phyloP scores from a whole-genome alignment of 1,140 invertebrate genomes.

The Spodoptera litura region DNA sequence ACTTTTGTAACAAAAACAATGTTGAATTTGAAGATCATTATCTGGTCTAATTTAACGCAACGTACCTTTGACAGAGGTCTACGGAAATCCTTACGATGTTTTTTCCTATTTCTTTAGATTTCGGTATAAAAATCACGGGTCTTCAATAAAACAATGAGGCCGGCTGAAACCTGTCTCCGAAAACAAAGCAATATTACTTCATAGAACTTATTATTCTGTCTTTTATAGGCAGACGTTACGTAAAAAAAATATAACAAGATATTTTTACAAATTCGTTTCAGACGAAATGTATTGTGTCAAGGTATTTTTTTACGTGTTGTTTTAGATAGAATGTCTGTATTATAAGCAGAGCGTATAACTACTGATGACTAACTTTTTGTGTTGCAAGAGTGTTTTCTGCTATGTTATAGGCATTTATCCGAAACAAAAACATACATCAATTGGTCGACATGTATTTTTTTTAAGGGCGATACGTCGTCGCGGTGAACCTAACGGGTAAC shows the following conservation, averaged over 20 bases:
- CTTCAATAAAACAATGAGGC: constrained; percentile 17
- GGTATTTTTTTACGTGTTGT: too few relatives aligned
- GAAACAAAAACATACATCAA: too few relatives aligned
- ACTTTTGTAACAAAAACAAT: constrained; percentile 1
- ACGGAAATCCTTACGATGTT: constrained; percentile 52
- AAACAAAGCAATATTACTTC: constrained; percentile 39
- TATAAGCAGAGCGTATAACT: too few relatives aligned
- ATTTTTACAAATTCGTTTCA: not conserved
- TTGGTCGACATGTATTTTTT: too few relatives aligned
- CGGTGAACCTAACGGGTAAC: too few relatives aligned
- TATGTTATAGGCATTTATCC: too few relatives aligned
- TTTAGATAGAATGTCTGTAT: too few relatives aligned
- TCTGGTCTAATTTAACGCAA: constrained; percentile 13
- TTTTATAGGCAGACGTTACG: not conserved
- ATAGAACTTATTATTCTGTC: constrained; percentile 5
- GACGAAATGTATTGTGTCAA: not conserved
- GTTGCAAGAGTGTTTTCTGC: too few relatives aligned
- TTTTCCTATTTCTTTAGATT: constrained; percentile 44
- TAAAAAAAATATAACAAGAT: not conserved
- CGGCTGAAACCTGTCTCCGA: constrained; percentile 1
- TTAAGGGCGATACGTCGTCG: too few relatives aligned
- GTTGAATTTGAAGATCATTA: constrained; percentile 12
- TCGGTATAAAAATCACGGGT: constrained; percentile 22
- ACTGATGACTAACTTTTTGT: too few relatives aligned
- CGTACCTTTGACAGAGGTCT: not conserved